Percentiles rank a stretch among this genome's conserved stretches.
Conservation (phyloP, 2,888 invertebrate species). For the Orgyia antiqua region DNA sequence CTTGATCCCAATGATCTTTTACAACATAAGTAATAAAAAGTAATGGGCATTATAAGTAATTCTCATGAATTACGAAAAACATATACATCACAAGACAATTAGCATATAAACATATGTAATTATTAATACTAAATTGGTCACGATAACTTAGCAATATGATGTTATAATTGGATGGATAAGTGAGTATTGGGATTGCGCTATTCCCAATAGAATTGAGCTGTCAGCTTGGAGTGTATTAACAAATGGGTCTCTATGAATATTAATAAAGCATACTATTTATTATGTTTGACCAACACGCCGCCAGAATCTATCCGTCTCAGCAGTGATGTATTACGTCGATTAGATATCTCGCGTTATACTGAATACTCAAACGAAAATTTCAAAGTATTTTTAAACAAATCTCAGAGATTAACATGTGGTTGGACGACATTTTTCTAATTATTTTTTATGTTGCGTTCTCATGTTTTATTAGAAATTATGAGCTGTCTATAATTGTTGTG, state of each 20-base stretch:
- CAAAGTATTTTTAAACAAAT: slow-evolving; percentile 18
- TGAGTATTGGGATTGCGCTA: slow-evolving; percentile 38
- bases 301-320: slow-evolving; percentile 20
- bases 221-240: slow-evolving; percentile 65
- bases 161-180: slow-evolving; percentile 37
- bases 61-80: too few relatives aligned
- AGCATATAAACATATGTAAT: slow-evolving; percentile 17
- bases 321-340: slow-evolving; percentile 32
- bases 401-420: slow-evolving; percentile 22
- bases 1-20: too few relatives aligned
- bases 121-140: slow-evolving; percentile 22
- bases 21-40: too few relatives aligned
- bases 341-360: slow-evolving; percentile 23
- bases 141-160: slow-evolving; percentile 28
- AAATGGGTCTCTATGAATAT: slow-evolving; percentile 71
- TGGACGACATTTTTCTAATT: slow-evolving; percentile 26
- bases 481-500: slow-evolving; percentile 16
- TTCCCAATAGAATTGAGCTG: slow-evolving; percentile 67
- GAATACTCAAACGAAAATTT: slow-evolving; percentile 9
- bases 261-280: slow-evolving; percentile 55
- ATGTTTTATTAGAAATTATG: slow-evolving; percentile 15
- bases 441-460: slow-evolving; percentile 13
- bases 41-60: too few relatives aligned
- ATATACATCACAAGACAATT: not conserved
- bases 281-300: slow-evolving; percentile 35